Conservation (phyloP, 2,888 invertebrate genomes). For the Eristalis pertinax region DNA sequence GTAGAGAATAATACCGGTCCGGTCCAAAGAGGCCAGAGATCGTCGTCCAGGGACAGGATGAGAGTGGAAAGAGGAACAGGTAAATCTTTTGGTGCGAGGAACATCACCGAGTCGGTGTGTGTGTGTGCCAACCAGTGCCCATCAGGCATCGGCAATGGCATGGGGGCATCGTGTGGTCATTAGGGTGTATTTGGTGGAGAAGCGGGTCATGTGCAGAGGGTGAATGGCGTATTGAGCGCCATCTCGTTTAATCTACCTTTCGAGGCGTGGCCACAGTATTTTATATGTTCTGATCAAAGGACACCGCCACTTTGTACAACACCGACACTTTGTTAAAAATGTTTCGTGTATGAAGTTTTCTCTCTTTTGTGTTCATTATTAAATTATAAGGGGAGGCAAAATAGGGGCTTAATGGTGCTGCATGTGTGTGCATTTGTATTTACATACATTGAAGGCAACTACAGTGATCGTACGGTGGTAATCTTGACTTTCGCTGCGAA, state of each 20-base stretch:
- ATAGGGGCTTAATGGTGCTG: constrained; percentile 43
- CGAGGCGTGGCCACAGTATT: constrained; percentile 79
- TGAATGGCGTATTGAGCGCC: constrained; percentile 78
- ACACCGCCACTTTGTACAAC: constrained; percentile 79
- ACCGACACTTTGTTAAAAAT: constrained; percentile 75
- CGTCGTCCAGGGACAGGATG: constrained; percentile 2
- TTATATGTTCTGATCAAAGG: constrained; percentile 81
- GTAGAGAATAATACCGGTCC: constrained; percentile 71
- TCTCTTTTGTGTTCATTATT: constrained; percentile 52
- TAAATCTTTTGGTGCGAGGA: constrained; percentile 36
- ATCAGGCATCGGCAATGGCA: constrained; percentile 51
- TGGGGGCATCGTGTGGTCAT: constrained; percentile 72
- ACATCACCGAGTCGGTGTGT: not conserved
- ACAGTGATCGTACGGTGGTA: constrained; percentile 36
- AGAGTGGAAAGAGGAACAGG: constrained; percentile 49
- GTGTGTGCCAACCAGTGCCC: constrained; percentile 26
- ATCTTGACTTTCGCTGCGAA: not conserved
- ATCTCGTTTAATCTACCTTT: constrained; percentile 82
- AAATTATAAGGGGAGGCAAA: constrained; percentile 62
- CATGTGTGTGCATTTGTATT: constrained; percentile 4
- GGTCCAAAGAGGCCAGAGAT: constrained; percentile 6
- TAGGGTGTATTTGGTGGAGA: constrained; percentile 72
- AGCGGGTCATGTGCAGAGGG: constrained; percentile 74
- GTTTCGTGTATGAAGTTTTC: constrained; percentile 49
- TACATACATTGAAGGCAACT: not conserved